Evolutionary conservation across 2,888 invertebrate genomes (phyloP).

Genomic region (Cryptus armator): DNA sequence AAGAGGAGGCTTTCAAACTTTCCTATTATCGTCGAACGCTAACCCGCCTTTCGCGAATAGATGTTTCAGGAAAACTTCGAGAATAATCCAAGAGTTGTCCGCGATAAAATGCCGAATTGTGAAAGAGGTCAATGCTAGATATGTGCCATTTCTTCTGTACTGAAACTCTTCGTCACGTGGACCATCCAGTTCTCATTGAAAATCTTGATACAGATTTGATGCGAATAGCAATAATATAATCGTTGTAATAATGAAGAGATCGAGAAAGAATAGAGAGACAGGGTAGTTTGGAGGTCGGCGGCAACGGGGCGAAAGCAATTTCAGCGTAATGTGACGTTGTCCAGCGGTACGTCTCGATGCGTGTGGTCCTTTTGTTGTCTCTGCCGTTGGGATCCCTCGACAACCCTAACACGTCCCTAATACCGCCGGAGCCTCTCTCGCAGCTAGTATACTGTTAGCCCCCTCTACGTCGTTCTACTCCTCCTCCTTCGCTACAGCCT

Average conservation of each 20-base stretch:
- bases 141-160: not conserved
- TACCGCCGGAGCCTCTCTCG: constrained; percentile 79
- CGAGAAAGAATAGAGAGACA: not conserved
- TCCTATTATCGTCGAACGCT: not conserved
- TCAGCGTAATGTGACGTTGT: constrained; percentile 81
- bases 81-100: not conserved
- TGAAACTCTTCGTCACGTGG: not conserved
- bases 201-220: not conserved
- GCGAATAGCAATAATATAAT: not conserved
- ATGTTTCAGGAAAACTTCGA: not conserved
- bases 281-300: constrained; percentile 19
- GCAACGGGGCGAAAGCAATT: constrained; percentile 72
- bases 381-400: constrained; percentile 79
- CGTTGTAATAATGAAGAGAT: not conserved
- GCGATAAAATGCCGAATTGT: not conserved
- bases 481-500: constrained; percentile 45
- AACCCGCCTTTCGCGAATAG: not conserved
- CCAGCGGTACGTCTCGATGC: constrained; percentile 81
- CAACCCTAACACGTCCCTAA: constrained; percentile 84
- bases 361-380: constrained; percentile 84
- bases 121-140: not conserved
- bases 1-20: constrained; percentile 20
- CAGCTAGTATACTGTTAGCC: constrained; percentile 39
- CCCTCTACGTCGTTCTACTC: constrained; percentile 35
- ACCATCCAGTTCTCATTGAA: not conserved